phyloP scores from a whole-genome alignment of 1,140 invertebrate species.

The Pteromalus puparum region DNA sequence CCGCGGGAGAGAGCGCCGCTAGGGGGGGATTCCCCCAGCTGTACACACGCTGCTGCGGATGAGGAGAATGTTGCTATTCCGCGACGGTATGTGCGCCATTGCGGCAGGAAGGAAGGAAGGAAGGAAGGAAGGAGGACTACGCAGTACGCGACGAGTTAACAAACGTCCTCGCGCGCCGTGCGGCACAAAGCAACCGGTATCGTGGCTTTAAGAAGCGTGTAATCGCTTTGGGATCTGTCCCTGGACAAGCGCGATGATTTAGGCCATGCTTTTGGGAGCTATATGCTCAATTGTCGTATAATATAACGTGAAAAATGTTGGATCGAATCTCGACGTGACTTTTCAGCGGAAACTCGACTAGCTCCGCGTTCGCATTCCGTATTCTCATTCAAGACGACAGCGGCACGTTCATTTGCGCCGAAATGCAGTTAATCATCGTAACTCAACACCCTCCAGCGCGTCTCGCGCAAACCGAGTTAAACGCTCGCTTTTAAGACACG shows the following conservation, averaged over 20 bases:
- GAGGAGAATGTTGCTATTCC: conserved; percentile 7
- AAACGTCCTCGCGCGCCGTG: neutral
- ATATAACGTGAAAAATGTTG: no score
- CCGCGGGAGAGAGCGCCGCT: neutral
- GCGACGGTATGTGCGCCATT: conserved; percentile 4
- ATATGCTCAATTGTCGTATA: no score
- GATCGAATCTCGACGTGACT: no score
- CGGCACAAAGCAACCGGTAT: neutral
- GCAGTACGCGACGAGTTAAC: conserved; percentile 26
- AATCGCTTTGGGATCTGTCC: conserved; percentile 20
- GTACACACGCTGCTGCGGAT: neutral
- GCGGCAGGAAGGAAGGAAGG: conserved; percentile 9
- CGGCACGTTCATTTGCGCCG: neutral
- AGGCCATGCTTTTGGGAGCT: neutral
- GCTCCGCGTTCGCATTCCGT: neutral
- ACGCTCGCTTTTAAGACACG: neutral
- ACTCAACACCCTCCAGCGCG: neutral
- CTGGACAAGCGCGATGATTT: neutral
- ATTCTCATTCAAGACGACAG: neutral
- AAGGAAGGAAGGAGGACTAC: conserved; percentile 12
- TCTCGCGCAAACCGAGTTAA: neutral
- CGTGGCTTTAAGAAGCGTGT: conserved; percentile 20
- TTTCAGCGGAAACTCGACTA: neutral
- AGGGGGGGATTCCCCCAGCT: neutral
- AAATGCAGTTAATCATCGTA: neutral